These are phyloP conservation scores for Gymnodraco acuticeps DNA, from an alignment of 2,797 vertebrate genomes.

Conservation along the genomic window DNA sequence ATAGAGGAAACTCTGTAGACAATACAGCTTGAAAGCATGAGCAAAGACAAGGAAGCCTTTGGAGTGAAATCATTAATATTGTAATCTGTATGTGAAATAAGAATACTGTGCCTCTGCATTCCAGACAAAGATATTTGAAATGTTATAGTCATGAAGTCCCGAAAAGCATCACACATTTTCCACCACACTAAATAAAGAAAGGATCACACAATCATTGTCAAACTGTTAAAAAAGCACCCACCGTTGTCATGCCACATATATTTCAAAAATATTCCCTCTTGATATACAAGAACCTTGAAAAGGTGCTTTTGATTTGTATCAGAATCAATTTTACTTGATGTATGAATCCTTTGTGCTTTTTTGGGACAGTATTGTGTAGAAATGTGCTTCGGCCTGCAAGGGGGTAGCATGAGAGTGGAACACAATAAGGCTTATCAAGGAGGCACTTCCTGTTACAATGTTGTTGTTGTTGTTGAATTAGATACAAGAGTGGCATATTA, in stretches of 20 bases:
- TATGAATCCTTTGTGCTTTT: constrained; percentile 44
- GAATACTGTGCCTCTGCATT: constrained; percentile 12
- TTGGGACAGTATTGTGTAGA: constrained; percentile 43
- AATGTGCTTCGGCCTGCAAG: constrained; percentile 24
- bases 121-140: background rate
- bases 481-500: background rate
- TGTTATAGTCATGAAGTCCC: background rate
- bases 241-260: background rate
- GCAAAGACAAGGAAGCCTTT: background rate
- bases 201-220: background rate
- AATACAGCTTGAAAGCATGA: background rate
- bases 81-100: constrained; percentile 45
- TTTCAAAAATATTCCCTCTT: background rate
- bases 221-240: background rate
- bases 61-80: constrained; percentile 41
- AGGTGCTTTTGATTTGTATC: constrained; percentile 13
- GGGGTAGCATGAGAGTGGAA: constrained; percentile 22
- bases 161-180: background rate
- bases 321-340: constrained; percentile 28
- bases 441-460: background rate
- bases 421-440: constrained; percentile 13
- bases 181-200: background rate
- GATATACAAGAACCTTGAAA: background rate
- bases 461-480: background rate
- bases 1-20: background rate